These are phyloP conservation scores for Microctenopoma steveboyesi DNA, from an alignment of 2,797 vertebrate genomes.

Conservation along the genomic window DNA sequence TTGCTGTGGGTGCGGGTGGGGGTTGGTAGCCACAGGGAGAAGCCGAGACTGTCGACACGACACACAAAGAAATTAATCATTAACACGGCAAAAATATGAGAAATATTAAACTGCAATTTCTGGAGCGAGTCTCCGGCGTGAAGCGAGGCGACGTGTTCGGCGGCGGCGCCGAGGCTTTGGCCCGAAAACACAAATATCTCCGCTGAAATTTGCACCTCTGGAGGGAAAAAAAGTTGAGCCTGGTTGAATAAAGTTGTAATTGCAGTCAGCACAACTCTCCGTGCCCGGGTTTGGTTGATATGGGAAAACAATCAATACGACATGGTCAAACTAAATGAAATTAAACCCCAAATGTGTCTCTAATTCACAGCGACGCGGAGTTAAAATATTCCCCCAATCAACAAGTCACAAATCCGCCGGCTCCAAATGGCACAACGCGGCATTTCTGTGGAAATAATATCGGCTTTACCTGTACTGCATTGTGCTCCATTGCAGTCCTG, in stretches of 20 bases:
- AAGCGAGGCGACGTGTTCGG: slow-evolving; percentile 15
- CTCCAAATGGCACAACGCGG: neutral
- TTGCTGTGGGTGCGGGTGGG: slow-evolving; percentile 74
- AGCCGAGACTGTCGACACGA: slow-evolving; percentile 77
- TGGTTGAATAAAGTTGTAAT: slow-evolving; percentile 78
- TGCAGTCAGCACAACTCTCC: slow-evolving; percentile 70
- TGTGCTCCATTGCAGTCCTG: slow-evolving; percentile 88
- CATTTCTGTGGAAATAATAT: slow-evolving; percentile 67
- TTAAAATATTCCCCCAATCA: slow-evolving; percentile 38
- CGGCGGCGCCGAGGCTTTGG: neutral
- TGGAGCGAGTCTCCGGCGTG: slow-evolving; percentile 15
- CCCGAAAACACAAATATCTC: slow-evolving; percentile 36
- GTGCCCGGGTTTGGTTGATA: slow-evolving; percentile 51
- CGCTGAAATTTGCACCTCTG: slow-evolving; percentile 22
- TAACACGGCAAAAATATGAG: slow-evolving; percentile 79
- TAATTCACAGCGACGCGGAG: slow-evolving; percentile 25
- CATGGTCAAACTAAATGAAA: slow-evolving; percentile 54
- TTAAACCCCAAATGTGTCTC: slow-evolving; percentile 1
- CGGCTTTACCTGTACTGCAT: slow-evolving; percentile 86
- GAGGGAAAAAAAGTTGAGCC: slow-evolving; percentile 69
- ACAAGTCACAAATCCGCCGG: slow-evolving; percentile 15
- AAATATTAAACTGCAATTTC: slow-evolving; percentile 70
- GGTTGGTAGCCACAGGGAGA: slow-evolving; percentile 64
- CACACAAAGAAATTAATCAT: slow-evolving; percentile 89
- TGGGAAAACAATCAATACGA: slow-evolving; percentile 81